These are phyloP conservation scores for Callopanchax toddi DNA, from an alignment of 2,113 vertebrate species.

Conservation along the genomic window DNA sequence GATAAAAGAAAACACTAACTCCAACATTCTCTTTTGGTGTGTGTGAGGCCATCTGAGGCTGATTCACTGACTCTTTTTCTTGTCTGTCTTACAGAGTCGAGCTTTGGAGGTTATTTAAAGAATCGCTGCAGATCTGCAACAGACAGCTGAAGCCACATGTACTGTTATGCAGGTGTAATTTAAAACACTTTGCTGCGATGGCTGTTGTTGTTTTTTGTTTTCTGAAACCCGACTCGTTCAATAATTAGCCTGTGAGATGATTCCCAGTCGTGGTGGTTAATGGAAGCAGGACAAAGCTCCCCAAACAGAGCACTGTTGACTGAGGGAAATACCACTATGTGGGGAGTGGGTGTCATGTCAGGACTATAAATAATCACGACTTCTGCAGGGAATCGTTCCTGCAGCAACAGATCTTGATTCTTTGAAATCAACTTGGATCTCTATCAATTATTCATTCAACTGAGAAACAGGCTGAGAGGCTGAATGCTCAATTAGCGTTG, in stretches of 20 bases:
- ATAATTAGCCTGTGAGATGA: constrained; percentile 17
- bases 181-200: not conserved
- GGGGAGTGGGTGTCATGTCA: constrained; percentile 73
- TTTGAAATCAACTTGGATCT: constrained; percentile 61
- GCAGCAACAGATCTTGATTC: constrained; percentile 36
- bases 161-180: constrained; percentile 2
- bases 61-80: constrained; percentile 48
- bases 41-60: constrained; percentile 49
- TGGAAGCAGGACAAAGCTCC: constrained; percentile 70
- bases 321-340: constrained; percentile 77
- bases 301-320: constrained; percentile 76
- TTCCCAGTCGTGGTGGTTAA: constrained; percentile 45
- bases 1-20: constrained; percentile 37
- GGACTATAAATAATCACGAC: constrained; percentile 76
- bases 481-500: constrained; percentile 39
- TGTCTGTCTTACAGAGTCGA: constrained; percentile 30
- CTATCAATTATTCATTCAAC: constrained; percentile 65
- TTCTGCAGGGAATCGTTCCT: constrained; percentile 57
- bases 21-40: constrained; percentile 46
- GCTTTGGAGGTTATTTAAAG: constrained; percentile 41
- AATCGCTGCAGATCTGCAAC: constrained; percentile 4
- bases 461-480: constrained; percentile 24
- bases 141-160: constrained; percentile 15
- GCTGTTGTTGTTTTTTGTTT: not conserved
- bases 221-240: constrained; percentile 24